phyloP scores from a whole-genome alignment of 2,797 vertebrate genomes.

The Emydoidea blandingii region DNA sequence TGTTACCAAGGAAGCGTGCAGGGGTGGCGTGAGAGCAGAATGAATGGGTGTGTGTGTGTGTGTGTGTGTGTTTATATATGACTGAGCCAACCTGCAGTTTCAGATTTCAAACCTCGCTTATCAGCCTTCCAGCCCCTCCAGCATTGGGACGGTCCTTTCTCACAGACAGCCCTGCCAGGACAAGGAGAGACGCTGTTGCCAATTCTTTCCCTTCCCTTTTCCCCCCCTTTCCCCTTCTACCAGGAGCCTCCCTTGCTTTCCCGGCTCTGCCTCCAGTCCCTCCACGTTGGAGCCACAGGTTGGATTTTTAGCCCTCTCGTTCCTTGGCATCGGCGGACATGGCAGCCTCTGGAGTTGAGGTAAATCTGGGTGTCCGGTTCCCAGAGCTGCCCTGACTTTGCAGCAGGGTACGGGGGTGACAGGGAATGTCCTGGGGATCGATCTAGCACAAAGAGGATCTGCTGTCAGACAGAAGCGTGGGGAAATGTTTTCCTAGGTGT shows the following conservation, averaged over 20 bases:
- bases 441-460: background rate
- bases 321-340: background rate
- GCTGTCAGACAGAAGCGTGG: rapidly evolving
- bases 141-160: slow-evolving; percentile 22
- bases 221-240: background rate
- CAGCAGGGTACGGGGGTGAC: rapidly evolving
- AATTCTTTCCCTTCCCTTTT: background rate
- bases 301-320: background rate
- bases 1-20: slow-evolving; percentile 47
- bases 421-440: background rate
- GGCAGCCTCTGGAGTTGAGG: background rate
- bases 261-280: rapidly evolving
- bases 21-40: slow-evolving; percentile 57
- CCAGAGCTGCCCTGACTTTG: background rate
- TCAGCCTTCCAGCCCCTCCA: slow-evolving; percentile 40
- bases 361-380: background rate
- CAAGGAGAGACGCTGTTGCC: background rate
- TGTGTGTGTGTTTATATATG: slow-evolving; percentile 72
- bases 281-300: background rate
- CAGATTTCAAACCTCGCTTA: slow-evolving; percentile 77
- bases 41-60: slow-evolving; percentile 18
- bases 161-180: background rate
- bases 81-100: slow-evolving; percentile 75
- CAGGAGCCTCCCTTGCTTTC: background rate
- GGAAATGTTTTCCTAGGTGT: background rate